Percentiles rank a stretch among this genome's conserved stretches.
These are phyloP conservation scores for Drosophila pallidifrons DNA, from an alignment of 1,140 invertebrate species.

Conservation along the genomic window DNA sequence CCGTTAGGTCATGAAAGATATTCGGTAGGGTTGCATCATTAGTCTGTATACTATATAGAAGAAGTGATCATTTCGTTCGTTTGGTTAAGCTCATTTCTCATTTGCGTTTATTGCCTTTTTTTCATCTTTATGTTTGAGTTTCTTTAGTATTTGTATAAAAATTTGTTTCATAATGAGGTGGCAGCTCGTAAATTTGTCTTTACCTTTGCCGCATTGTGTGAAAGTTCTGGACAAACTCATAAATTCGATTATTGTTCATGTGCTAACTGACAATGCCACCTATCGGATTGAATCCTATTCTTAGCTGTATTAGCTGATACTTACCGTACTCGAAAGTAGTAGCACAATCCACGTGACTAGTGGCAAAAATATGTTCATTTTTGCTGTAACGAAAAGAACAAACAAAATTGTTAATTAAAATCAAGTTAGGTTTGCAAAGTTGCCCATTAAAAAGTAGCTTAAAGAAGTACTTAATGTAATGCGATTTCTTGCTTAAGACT, in stretches of 20 bases:
- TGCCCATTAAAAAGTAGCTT: constrained; percentile 12
- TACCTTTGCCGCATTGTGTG: constrained; percentile 21
- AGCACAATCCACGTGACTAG: constrained; percentile 89
- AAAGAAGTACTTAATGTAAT: constrained; percentile 54
- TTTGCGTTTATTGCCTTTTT: constrained; percentile 11
- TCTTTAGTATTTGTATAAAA: constrained; percentile 46
- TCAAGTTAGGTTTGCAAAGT: constrained; percentile 36
- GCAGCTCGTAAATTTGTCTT: constrained; percentile 70
- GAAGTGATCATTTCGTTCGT: constrained; percentile 25
- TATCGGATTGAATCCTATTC: constrained; percentile 41
- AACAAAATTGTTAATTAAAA: constrained; percentile 63
- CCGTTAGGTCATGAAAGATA: constrained; percentile 70
- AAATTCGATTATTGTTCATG: constrained; percentile 73
- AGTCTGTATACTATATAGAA: constrained; percentile 26
- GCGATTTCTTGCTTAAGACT: constrained; percentile 69
- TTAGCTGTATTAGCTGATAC: constrained; percentile 55
- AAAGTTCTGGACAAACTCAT: constrained; percentile 53
- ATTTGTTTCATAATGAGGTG: constrained; percentile 78
- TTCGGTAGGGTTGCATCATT: constrained; percentile 63
- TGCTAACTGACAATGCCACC: constrained; percentile 60
- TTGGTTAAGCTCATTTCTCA: constrained; percentile 42
- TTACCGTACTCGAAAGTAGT: constrained; percentile 87
- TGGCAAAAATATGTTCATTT: constrained; percentile 91
- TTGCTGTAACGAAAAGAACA: constrained; percentile 87
- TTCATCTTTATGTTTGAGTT: constrained; percentile 4